Conservation (phyloP, 2,888 invertebrate species). For the Cyclophora albipunctata region DNA sequence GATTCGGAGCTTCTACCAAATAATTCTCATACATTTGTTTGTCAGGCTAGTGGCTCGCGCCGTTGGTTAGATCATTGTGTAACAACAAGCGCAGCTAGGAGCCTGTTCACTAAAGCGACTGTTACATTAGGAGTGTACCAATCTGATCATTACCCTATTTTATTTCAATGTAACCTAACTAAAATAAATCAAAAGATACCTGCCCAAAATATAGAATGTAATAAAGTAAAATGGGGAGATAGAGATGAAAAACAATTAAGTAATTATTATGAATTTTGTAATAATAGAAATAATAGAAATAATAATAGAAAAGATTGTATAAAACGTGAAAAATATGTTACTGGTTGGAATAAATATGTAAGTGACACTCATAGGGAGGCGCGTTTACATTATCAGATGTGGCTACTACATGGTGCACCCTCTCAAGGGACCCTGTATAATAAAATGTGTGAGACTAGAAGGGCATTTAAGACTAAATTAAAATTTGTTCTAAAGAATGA, state of each 20-base stretch:
- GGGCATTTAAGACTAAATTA: not conserved
- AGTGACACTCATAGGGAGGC: not conserved
- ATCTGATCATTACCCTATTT: slow-evolving; percentile 10
- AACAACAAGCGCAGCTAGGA: not conserved
- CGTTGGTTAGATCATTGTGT: slow-evolving; percentile 6
- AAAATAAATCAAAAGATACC: not conserved
- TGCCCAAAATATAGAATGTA: not conserved
- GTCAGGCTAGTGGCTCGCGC: slow-evolving; percentile 11
- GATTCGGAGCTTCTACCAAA: slow-evolving; percentile 8
- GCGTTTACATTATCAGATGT: not conserved
- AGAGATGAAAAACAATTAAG: slow-evolving; percentile 1
- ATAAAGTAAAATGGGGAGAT: slow-evolving; percentile 1
- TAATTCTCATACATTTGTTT: slow-evolving; percentile 16
- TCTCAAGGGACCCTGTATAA: not conserved
- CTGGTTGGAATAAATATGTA: not conserved
- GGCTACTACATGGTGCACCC: not conserved
- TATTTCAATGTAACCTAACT: slow-evolving; percentile 7
- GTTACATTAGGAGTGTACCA: slow-evolving; percentile 1
- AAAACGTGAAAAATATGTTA: not conserved
- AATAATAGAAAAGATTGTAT: not conserved
- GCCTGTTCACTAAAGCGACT: not conserved
- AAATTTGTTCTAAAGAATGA: not conserved
- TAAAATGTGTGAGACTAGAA: not conserved
- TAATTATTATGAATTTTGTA: not conserved
- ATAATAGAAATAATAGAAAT: not conserved